Base-by-base conservation (phyloP, 2,797 vertebrate genomes). In the Xerus rutilus region DNA sequence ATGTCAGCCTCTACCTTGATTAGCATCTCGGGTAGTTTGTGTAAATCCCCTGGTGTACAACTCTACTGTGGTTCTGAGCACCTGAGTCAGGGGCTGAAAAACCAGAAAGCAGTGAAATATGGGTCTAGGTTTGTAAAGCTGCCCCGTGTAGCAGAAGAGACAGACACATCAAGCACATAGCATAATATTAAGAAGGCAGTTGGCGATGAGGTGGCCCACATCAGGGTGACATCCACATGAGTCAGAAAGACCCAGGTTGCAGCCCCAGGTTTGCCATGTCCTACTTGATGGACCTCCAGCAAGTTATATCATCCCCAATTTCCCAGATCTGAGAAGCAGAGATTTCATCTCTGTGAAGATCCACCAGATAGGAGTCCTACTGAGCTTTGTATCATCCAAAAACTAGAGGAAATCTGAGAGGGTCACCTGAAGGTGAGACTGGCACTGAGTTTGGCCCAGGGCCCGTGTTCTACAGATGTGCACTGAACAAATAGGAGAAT, bases 131-230 rank as follows among this genome's bases (percentile, higher is more conserved):
- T 39, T 57, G 30, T 28, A 74, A 39, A 76, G 32, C 39, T 8
- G 2, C 43, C 39, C 32, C 8, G 0, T 3, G 3, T 3, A 4
- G 8, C 3, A 17, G 7, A 72, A 65, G n/a, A 74, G 30, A 25
- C 4, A 1, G 39, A 57, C 8, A 54, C 23, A 25, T 2, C 21
- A 39, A 28, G 54, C n/a, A 30, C 35, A 17, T 2, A 35, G 21
- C n/a, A 10, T 15, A 18, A 9, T 18, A 62, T 5, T 12, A 30
- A 84, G n/a, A 45, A 92, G 65, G 49, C 9, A 12, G 20, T 10
- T 25, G 70, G 3, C 2, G 4, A 52, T 0, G 4, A 32, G n/a
- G 47, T 11, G 7, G n/a, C 57, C 39, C 23, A 49, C 1, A 0
- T n/a, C 13, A 43, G 15, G 1, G 15, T 10, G 12, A 30, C 0